Evolutionary conservation across 2,797 vertebrate genomes (phyloP), one percentile per base, ranked within the genome.

Genomic region (Myripristis jacobus): DNA sequence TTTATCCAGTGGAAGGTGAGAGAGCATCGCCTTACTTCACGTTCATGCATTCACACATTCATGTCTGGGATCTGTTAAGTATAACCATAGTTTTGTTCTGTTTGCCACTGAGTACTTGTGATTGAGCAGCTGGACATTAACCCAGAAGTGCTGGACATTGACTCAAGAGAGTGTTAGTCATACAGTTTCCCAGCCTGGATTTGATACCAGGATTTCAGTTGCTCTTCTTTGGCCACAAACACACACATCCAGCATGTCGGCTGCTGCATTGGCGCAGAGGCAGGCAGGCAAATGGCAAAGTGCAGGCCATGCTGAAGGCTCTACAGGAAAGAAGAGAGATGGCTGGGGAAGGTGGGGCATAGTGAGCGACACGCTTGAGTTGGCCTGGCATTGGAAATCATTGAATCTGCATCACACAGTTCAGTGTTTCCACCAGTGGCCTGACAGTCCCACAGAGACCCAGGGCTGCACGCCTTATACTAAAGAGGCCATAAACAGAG

Each of bases 321-420:
- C 64, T 73, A 55, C 38, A 58, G 55, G 51, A 61, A 74, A 54
- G 73, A 41, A 74, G 55, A 61, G 25, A 54, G 58, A n/a, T n/a
- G 55, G 51, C 64, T 81, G 3, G 65, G 74, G 57, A 76, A 82
- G 82, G 75, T 73, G 27, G 65, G 65, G 47, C 52, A 57, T 61
- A 70, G 77, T n/a, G 24, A 73, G 78, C 78, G 78, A 43, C 80
- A 91, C 44, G 82, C 86, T 73, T 60, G 70, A 91, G 71, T 81
- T 87, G 74, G 75, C 77, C 59, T 51, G 36, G 69, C 86, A 89
- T 92, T 47, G 80, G 89, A 92, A 92, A 93, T 92, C 89, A 90
- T 93, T 93, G 90, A 86, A 92, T 92, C 90, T 93, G 89, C 84
- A 91, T 91, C 88, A 91, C 80, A 75, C 87, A 89, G 88, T 85